Percentiles rank a stretch among this genome's conserved stretches.
Conservation (phyloP, 2,888 invertebrate species). For the Drosophila hawaiiensis region DNA sequence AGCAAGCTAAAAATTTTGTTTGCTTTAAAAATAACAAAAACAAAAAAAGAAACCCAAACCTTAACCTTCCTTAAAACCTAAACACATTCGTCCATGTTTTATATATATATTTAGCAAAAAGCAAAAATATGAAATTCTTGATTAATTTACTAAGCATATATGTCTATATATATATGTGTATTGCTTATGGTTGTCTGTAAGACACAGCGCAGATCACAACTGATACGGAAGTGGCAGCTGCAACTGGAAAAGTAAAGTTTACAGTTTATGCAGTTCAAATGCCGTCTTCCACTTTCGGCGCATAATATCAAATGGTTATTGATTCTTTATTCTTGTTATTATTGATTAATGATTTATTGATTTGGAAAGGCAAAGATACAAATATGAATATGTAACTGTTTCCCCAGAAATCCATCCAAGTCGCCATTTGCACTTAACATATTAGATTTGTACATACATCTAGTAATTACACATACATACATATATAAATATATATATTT, state of each 20-base stretch:
- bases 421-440: constrained; percentile 67
- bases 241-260: not conserved
- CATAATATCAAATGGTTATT: constrained; percentile 32
- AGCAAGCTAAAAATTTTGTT: constrained; percentile 33
- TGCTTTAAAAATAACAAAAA: constrained; percentile 17
- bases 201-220: constrained; percentile 36
- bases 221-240: constrained; percentile 3
- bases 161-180: constrained; percentile 8
- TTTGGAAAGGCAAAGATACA: constrained; percentile 16
- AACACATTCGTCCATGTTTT: constrained; percentile 50
- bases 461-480: constrained; percentile 25
- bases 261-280: not conserved
- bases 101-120: constrained; percentile 12
- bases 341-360: constrained; percentile 19
- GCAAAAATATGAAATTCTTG: constrained; percentile 12
- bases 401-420: constrained; percentile 63
- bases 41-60: constrained; percentile 8
- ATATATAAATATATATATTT: constrained; percentile 57
- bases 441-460: constrained; percentile 70
- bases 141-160: constrained; percentile 20
- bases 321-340: constrained; percentile 30
- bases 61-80: constrained; percentile 57
- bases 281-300: constrained; percentile 9
- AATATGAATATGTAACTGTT: constrained; percentile 13
- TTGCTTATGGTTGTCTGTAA: constrained; percentile 54